Base-by-base conservation (phyloP, 1,140 invertebrate genomes). In the Bicyclus anynana region DNA sequence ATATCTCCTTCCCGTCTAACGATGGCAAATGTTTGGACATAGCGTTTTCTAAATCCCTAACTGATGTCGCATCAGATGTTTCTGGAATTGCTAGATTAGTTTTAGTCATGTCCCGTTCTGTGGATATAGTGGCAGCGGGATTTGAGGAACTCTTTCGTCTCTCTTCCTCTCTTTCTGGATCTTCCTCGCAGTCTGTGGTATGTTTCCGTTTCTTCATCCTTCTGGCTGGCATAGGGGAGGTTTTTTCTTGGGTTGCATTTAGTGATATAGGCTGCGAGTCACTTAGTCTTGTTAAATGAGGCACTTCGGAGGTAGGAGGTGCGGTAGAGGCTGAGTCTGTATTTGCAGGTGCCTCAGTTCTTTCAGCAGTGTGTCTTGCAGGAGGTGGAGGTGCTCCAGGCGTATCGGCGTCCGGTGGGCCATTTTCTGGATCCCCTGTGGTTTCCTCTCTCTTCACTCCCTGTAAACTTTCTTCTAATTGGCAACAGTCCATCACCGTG, bases 11-110 rank as follows among this genome's bases (percentile, higher is more conserved):
- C 4, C 90, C 83, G 60, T 87, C 87, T 54, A 89, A 62, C 5
- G 92, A 91, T 0, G 97, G 97, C 35, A 98, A 88, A 89, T 98
- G 97, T 78, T 98, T 97, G 16, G 97, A 97, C 97, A 98, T 99
- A 10, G 96, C 97, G 70, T 97, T 96, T 84, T 99, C 97, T 59
- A 98, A 89, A 71, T 98, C 97, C 80, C 97, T 96, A 0, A 97
- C 96, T 0, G 95, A 94, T 2, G 94, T 92, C 0, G 89, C 86
- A 33, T 89, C 89, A 3, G 80, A 76, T 1, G 76, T 67, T 46
- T 89, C 89, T 9, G 87, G 81, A 38, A 88, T 80, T 14, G 82
- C 53, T 59, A 88, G 51, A 53, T 77, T 86, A n/a, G 76, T 77
- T 77, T 88, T 87, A 29, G 64, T 72, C 46, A 84, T 72, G 6